These are phyloP conservation scores for Graphium colonna DNA, from an alignment of 2,888 invertebrate genomes.

Conservation along the genomic window DNA sequence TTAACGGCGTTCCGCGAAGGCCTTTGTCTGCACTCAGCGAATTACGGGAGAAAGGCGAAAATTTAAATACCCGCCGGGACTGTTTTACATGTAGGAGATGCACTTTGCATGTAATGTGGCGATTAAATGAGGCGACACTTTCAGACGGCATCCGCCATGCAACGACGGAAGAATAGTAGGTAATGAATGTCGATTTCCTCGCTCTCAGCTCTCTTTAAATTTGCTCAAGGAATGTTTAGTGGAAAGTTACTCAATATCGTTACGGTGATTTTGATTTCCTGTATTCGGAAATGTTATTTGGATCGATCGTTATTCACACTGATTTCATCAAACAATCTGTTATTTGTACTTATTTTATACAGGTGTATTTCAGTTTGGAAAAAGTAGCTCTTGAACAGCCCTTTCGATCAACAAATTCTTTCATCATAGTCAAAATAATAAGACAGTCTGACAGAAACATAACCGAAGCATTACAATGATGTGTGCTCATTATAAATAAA, in stretches of 20 bases:
- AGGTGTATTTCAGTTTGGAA: too few relatives aligned
- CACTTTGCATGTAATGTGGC: constrained; percentile 72
- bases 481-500: too few relatives aligned
- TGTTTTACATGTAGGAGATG: constrained; percentile 79
- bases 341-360: too few relatives aligned
- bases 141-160: constrained; percentile 32
- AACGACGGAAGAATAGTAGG: constrained; percentile 28
- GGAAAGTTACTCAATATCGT: background rate
- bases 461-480: too few relatives aligned
- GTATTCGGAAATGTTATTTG: too few relatives aligned
- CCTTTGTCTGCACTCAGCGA: constrained; percentile 72
- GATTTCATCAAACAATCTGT: too few relatives aligned
- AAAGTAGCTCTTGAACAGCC: too few relatives aligned
- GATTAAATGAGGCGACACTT: constrained; percentile 64
- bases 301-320: too few relatives aligned
- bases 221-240: background rate
- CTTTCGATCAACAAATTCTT: too few relatives aligned
- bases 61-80: constrained; percentile 74
- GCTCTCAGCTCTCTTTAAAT: background rate
- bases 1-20: constrained; percentile 65
- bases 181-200: constrained; percentile 24
- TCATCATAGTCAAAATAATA: too few relatives aligned
- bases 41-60: constrained; percentile 72
- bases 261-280: background rate
- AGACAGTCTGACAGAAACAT: too few relatives aligned